These are phyloP conservation scores for Pangasius sanitwongsei DNA, from an alignment of 2,797 vertebrate genomes.

Conservation along the genomic window DNA sequence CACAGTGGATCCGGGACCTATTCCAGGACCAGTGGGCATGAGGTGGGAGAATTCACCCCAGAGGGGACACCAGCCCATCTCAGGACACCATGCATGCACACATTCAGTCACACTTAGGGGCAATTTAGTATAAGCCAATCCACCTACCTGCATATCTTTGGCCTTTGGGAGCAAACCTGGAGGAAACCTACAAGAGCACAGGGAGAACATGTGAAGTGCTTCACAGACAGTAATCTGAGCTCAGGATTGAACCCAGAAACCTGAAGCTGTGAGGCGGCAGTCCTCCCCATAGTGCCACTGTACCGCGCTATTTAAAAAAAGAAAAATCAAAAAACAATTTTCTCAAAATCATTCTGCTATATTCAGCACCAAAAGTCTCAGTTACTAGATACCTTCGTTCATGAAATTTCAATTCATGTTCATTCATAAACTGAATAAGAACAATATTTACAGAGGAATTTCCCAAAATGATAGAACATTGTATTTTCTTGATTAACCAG, in stretches of 20 bases:
- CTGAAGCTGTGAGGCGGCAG: not conserved
- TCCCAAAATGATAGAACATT: not conserved
- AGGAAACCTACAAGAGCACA: not conserved
- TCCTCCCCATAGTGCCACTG: not conserved
- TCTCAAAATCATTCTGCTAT: not conserved
- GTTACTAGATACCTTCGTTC: not conserved
- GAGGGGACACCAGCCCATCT: not conserved
- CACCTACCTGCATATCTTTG: not conserved
- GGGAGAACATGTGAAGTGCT: not conserved
- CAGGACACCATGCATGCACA: not conserved
- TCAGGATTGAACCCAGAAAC: not conserved
- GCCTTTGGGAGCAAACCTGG: not conserved
- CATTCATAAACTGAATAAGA: not conserved
- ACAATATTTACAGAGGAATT: not conserved
- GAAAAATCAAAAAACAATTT: not conserved
- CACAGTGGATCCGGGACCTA: not conserved
- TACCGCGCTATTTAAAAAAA: not conserved
- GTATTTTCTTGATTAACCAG: not conserved
- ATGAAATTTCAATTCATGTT: not conserved
- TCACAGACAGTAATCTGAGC: not conserved
- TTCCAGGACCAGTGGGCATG: not conserved
- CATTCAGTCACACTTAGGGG: not conserved
- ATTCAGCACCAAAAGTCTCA: not conserved
- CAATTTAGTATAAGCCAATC: not conserved
- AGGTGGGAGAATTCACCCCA: not conserved